Conservation (phyloP, 2,888 invertebrate species). For the Eulithis testata region DNA sequence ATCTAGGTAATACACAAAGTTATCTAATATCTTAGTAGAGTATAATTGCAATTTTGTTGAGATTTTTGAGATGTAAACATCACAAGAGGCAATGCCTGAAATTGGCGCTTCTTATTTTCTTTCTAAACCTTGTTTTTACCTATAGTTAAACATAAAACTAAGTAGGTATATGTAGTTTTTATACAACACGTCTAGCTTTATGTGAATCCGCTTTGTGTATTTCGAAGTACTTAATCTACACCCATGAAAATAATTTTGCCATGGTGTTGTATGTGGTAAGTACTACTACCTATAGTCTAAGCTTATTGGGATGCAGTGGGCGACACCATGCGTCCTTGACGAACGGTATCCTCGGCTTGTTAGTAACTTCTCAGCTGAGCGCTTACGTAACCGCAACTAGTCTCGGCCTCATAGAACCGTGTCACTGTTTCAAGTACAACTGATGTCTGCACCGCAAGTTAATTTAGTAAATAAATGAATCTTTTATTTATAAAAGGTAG, state of each 20-base stretch:
- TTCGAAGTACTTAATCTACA: background rate
- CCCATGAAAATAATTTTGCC: conserved; percentile 8
- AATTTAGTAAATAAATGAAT: background rate
- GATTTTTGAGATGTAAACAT: no score
- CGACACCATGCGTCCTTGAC: conserved; percentile 66
- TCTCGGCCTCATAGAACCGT: conserved; percentile 72
- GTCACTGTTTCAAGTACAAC: conserved; percentile 81
- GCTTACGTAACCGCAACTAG: conserved; percentile 70
- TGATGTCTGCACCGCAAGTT: conserved; percentile 48
- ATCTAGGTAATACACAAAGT: no score
- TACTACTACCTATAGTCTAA: conserved; percentile 32
- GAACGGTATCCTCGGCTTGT: conserved; percentile 66
- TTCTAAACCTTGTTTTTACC: no score
- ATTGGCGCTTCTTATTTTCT: no score
- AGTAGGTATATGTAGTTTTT: no score
- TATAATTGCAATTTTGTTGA: no score
- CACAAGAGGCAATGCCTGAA: no score
- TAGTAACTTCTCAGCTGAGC: conserved; percentile 74
- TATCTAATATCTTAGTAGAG: no score
- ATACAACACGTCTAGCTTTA: no score
- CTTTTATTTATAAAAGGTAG: no score
- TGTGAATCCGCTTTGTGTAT: no score
- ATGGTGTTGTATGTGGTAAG: conserved; percentile 7
- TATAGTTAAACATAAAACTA: no score
- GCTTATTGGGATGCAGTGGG: conserved; percentile 65